Evolutionary conservation across 35 echinoderm and acorn worm species (phyloP).

Genomic region (Lytechinus pictus): DNA sequence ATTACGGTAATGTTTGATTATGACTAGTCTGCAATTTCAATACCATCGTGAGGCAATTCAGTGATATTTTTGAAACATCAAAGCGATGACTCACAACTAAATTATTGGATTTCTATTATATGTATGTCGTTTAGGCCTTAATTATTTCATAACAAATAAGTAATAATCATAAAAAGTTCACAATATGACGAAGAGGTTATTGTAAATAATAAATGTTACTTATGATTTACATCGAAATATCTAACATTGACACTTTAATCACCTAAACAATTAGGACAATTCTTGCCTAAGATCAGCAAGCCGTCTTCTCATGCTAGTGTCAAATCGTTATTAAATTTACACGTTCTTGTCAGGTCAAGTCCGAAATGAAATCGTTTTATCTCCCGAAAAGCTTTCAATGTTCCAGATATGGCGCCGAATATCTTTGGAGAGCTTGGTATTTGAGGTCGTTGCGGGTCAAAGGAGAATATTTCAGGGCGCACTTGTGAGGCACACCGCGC

Average conservation of each 20-base stretch:
- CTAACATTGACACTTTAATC: neutral
- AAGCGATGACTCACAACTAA: neutral
- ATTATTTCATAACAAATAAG: too few relatives aligned
- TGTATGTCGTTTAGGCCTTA: too few relatives aligned
- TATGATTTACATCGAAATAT: neutral
- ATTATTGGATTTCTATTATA: neutral
- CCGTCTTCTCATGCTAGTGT: neutral
- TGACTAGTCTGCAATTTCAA: neutral
- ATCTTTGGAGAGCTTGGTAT: neutral
- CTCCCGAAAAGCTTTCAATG: neutral
- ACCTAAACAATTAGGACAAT: neutral
- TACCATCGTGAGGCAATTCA: neutral
- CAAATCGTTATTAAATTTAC: neutral
- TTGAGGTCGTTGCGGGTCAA: conserved; percentile 23
- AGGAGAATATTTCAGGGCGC: neutral
- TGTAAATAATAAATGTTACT: neutral
- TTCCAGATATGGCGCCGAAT: neutral
- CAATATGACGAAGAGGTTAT: too few relatives aligned
- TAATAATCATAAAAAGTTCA: too few relatives aligned
- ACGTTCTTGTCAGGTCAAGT: neutral
- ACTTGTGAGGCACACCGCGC: conserved; percentile 1
- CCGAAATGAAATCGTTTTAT: neutral
- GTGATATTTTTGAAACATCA: neutral
- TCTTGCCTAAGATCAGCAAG: neutral
- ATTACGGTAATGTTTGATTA: neutral